These are phyloP conservation scores for Diglossa brunneiventris DNA, from an alignment of 2,113 vertebrate genomes.

Conservation along the genomic window DNA sequence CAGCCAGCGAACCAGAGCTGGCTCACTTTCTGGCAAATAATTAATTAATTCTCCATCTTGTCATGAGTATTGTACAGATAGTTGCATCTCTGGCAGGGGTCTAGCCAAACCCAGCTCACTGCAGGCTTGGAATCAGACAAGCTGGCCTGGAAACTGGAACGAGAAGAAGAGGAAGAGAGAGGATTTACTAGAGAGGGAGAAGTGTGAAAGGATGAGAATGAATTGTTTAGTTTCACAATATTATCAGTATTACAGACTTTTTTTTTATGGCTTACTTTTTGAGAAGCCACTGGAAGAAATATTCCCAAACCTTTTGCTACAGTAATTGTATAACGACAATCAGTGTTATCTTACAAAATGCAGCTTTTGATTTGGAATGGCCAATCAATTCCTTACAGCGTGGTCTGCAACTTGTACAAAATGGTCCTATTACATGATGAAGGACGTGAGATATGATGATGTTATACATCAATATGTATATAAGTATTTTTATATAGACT, in stretches of 20 bases:
- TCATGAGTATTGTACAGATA: not conserved
- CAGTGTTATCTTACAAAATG: conserved; percentile 69
- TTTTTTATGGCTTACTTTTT: conserved; percentile 65
- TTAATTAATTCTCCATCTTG: not conserved
- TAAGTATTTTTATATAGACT: conserved; percentile 83
- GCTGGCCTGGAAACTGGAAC: conserved; percentile 32
- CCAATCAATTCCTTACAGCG: conserved; percentile 64
- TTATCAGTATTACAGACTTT: conserved; percentile 50
- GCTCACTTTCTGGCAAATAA: not conserved
- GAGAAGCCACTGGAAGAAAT: conserved; percentile 65
- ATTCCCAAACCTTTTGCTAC: conserved; percentile 41
- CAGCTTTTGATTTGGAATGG: conserved; percentile 66
- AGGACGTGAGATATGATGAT: conserved; percentile 83
- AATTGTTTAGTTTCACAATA: not conserved
- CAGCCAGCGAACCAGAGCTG: not conserved
- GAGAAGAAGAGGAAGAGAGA: not conserved
- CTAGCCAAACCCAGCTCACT: not conserved
- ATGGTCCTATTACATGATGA: conserved; percentile 77
- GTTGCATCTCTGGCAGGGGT: not conserved
- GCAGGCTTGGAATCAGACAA: not conserved
- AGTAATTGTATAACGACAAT: conserved; percentile 73
- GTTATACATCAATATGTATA: conserved; percentile 92
- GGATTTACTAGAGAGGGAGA: not conserved
- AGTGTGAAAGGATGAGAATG: not conserved
- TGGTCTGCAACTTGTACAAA: conserved; percentile 76